These are phyloP conservation scores for Platysternon megacephalum DNA, from an alignment of 2,113 vertebrate genomes.

Conservation along the genomic window DNA sequence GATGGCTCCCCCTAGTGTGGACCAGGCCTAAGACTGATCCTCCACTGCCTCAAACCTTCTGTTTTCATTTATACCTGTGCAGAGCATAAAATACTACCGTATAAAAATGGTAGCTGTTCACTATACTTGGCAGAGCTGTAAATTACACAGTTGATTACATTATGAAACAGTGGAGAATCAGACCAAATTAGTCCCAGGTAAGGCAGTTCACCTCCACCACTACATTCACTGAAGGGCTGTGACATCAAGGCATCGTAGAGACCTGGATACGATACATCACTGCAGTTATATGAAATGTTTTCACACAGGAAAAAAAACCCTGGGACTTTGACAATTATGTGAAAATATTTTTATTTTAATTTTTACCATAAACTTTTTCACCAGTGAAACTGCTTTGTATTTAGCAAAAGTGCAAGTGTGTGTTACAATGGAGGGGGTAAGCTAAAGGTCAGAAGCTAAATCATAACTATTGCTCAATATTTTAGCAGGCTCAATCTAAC, in stretches of 20 bases:
- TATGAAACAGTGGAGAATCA: not conserved
- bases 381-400: not conserved
- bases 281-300: not conserved
- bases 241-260: not conserved
- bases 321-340: not conserved
- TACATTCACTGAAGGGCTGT: not conserved
- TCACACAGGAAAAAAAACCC: not conserved
- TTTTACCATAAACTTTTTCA: not conserved
- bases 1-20: too few species aligned
- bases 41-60: too few species aligned
- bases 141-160: not conserved
- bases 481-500: not conserved
- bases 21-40: too few species aligned
- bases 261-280: not conserved
- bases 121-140: not conserved
- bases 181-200: not conserved
- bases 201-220: not conserved
- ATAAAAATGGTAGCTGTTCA: not conserved
- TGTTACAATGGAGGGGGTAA: not conserved
- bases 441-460: not conserved
- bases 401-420: not conserved
- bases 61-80: not conserved
- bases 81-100: not conserved
- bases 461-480: not conserved
- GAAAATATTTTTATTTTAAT: not conserved